Percentiles rank a stretch among this genome's conserved stretches.
phyloP scores from a whole-genome alignment of 2,888 invertebrate species.

The Ophraella communa region DNA sequence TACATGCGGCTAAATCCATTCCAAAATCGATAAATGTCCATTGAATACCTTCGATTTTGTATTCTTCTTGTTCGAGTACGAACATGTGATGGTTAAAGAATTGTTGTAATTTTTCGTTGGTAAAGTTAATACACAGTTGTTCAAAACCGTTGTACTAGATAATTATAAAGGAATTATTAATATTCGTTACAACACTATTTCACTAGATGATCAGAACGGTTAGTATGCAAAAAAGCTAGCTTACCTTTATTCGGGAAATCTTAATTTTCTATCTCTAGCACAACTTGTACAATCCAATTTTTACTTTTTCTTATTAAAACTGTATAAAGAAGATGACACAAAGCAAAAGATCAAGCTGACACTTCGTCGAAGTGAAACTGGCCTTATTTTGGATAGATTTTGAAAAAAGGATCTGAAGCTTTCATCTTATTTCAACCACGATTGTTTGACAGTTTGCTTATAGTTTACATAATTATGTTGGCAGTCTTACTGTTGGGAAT shows the following conservation, averaged over 20 bases:
- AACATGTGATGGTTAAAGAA: constrained; percentile 99
- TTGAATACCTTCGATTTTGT: constrained; percentile 91
- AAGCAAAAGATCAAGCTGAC: too few species aligned
- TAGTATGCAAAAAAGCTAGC: constrained; percentile 16
- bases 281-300: too few species aligned
- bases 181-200: not conserved
- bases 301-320: too few species aligned
- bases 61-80: constrained; percentile 96
- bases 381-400: too few species aligned
- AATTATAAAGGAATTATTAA: constrained; percentile 38
- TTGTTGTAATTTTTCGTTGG: constrained; percentile 96
- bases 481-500: too few species aligned
- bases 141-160: constrained; percentile 92
- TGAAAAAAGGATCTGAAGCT: too few species aligned
- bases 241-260: constrained; percentile 7
- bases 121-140: constrained; percentile 98
- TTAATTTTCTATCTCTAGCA: not conserved
- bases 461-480: too few species aligned
- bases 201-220: constrained; percentile 4
- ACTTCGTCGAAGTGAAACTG: too few species aligned
- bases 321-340: too few species aligned
- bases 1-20: constrained; percentile 95
- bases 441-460: too few species aligned
- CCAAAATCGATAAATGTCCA: constrained; percentile 98
- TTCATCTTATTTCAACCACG: too few species aligned